Conservation (phyloP, 92 coral and sea anemone genomes). For the Zoanthus sociatus region DNA sequence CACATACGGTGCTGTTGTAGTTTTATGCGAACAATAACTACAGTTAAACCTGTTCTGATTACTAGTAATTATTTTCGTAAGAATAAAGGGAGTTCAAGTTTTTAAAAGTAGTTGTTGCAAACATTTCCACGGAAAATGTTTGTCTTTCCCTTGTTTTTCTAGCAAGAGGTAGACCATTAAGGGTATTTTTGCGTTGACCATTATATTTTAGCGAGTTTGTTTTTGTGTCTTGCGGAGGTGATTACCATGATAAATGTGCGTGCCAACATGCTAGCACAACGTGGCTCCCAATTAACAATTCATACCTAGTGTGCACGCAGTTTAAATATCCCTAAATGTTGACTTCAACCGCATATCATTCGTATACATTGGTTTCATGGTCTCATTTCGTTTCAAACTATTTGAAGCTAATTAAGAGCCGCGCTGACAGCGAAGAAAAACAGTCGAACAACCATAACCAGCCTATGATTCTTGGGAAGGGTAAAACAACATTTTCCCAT, state of each 20-base stretch:
- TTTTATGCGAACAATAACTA: constrained; percentile 13
- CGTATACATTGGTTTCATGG: neutral
- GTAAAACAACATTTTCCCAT: no score
- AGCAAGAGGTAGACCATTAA: neutral
- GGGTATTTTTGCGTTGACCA: neutral
- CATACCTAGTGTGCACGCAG: neutral
- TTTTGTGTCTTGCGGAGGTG: constrained; percentile 1
- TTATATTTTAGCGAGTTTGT: neutral
- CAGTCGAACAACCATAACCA: no score
- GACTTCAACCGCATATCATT: neutral
- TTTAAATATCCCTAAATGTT: no score
- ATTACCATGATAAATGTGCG: constrained; percentile 30
- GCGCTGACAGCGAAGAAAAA: no score
- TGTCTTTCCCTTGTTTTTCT: neutral
- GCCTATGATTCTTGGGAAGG: no score
- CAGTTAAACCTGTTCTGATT: no score
- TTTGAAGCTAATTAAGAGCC: no score
- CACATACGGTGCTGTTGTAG: constrained; percentile 35
- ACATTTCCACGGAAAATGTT: neutral
- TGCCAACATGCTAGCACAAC: constrained; percentile 37
- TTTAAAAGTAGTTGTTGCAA: neutral
- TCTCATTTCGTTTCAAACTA: neutral
- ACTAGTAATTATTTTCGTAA: neutral
- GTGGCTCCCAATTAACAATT: constrained; percentile 7
- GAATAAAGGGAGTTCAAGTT: neutral